phyloP scores from a whole-genome alignment of 2,888 invertebrate species.

The Coenonympha arcania region DNA sequence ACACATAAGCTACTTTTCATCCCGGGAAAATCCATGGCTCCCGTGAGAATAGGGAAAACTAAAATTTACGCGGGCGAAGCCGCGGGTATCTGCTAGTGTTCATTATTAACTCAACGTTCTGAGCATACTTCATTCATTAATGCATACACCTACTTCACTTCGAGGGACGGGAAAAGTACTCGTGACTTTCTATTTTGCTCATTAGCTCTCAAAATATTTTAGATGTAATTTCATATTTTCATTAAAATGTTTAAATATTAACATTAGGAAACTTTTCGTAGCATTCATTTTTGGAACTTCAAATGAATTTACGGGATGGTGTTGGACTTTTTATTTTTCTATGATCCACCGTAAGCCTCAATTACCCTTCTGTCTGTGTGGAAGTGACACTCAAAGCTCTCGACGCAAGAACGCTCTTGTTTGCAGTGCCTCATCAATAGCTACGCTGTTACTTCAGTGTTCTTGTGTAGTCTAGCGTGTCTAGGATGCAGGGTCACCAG shows the following conservation, averaged over 20 bases:
- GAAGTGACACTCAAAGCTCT: constrained; percentile 18
- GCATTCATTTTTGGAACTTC: background rate
- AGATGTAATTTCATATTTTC: background rate
- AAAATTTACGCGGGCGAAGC: no score
- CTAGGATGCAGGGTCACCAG: background rate
- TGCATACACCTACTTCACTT: background rate
- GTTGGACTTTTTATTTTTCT: background rate
- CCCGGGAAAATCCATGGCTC: no score
- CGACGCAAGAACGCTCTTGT: constrained; percentile 14
- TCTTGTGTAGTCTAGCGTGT: constrained; percentile 5
- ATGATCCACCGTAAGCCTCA: background rate
- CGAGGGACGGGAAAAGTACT: background rate
- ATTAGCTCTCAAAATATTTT: constrained; percentile 1
- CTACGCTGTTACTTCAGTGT: constrained; percentile 19
- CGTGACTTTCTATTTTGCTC: constrained; percentile 5
- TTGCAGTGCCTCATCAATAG: constrained; percentile 19
- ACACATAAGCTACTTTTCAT: no score
- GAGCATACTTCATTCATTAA: background rate
- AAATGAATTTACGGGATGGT: background rate
- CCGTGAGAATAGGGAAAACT: no score
- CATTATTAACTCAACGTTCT: constrained; percentile 16
- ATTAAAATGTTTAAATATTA: background rate
- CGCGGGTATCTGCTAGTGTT: no score
- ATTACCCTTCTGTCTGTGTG: constrained; percentile 8
- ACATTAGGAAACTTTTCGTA: background rate